phyloP scores from a whole-genome alignment of 2,797 vertebrate species.

The Leptoclinus maculatus region DNA sequence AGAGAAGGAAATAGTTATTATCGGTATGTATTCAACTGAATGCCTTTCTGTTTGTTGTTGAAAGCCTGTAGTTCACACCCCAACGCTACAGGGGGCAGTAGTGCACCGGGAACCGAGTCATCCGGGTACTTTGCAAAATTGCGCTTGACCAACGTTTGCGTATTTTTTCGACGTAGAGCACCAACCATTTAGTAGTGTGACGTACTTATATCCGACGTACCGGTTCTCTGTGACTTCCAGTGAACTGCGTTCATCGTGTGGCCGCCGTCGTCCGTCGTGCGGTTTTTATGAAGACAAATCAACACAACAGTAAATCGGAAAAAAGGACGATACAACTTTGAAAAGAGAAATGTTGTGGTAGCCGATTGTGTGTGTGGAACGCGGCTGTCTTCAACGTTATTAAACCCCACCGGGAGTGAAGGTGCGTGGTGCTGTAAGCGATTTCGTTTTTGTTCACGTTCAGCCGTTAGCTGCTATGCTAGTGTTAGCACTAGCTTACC shows the following conservation, averaged over 20 bases:
- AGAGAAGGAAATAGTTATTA: neutral
- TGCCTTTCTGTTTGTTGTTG: neutral
- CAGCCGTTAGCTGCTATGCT: constrained; percentile 37
- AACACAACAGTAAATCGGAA: constrained; percentile 10
- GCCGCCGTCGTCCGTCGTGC: constrained; percentile 56
- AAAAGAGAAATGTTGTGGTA: constrained; percentile 65
- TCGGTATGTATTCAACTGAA: neutral
- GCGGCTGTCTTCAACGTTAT: constrained; percentile 8
- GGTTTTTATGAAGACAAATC: constrained; percentile 29
- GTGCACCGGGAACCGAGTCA: constrained; percentile 25
- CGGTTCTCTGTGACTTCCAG: constrained; percentile 49
- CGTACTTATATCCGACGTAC: constrained; percentile 22
- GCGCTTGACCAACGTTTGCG: constrained; percentile 53
- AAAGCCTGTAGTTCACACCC: neutral
- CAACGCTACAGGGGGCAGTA: constrained; percentile 33
- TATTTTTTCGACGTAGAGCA: constrained; percentile 47
- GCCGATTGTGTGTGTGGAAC: neutral
- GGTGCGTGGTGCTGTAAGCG: constrained; percentile 9
- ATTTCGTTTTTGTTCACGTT: constrained; percentile 4
- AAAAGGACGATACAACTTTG: neutral
- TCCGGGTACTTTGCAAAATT: constrained; percentile 63
- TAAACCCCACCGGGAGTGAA: constrained; percentile 27
- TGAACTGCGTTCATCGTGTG: constrained; percentile 63
- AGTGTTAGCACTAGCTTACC: constrained; percentile 44
- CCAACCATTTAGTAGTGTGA: rapidly evolving